Evolutionary conservation across 2,888 invertebrate genomes (phyloP).

Genomic region (Idaea straminata): DNA sequence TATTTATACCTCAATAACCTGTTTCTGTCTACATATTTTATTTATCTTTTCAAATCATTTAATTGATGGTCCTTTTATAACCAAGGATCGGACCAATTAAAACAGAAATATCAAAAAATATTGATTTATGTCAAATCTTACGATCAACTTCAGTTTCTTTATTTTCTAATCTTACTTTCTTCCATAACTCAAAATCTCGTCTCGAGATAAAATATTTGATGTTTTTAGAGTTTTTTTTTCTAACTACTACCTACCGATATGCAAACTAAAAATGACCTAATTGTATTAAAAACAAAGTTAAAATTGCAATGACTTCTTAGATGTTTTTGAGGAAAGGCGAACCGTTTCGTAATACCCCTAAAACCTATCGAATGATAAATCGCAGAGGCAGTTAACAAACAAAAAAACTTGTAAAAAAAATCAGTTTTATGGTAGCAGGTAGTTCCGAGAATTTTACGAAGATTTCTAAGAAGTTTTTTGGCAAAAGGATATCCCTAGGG

Average conservation of each 20-base stretch:
- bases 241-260: neutral
- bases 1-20: neutral
- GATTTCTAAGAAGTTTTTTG: constrained; percentile 55
- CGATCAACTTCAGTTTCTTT: neutral
- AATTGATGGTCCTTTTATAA: neutral
- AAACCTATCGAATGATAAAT: neutral
- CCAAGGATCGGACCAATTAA: neutral
- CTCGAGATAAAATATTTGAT: neutral
- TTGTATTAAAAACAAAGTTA: neutral
- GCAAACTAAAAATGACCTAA: neutral
- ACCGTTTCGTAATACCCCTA: neutral
- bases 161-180: neutral
- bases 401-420: constrained; percentile 32
- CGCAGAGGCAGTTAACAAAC: constrained; percentile 1
- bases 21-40: neutral
- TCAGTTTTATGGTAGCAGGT: constrained; percentile 49
- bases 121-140: neutral
- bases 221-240: neutral
- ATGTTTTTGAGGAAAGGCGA: neutral
- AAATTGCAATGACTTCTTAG: neutral
- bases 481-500: constrained; percentile 34
- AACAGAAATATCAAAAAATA: neutral
- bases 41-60: neutral
- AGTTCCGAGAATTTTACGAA: constrained; percentile 50
- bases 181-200: constrained; percentile 1